These are phyloP conservation scores for Ancistrus triradiatus DNA, from an alignment of 2,113 vertebrate species.

Conservation along the genomic window DNA sequence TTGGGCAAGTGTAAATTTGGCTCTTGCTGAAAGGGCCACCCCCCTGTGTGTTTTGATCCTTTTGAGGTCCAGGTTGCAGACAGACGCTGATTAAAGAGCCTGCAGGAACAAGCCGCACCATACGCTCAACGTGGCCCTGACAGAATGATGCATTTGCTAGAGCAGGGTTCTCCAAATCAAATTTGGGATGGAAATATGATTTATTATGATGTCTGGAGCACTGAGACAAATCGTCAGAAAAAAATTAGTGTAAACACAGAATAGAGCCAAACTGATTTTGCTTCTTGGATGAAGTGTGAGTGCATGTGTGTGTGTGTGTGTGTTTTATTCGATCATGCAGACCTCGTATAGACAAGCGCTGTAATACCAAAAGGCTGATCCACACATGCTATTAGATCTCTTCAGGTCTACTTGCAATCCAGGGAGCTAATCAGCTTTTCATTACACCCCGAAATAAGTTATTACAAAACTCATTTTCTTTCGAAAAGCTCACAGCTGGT, in stretches of 20 bases:
- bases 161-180: constrained; percentile 26
- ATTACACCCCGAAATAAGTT: constrained; percentile 55
- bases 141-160: constrained; percentile 25
- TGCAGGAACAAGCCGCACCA: constrained; percentile 1
- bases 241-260: constrained; percentile 29
- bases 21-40: constrained; percentile 33
- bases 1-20: constrained; percentile 50
- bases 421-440: constrained; percentile 41
- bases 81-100: constrained; percentile 21
- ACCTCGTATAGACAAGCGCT: constrained; percentile 10
- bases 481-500: constrained; percentile 47
- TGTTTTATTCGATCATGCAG: constrained; percentile 8
- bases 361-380: constrained; percentile 13
- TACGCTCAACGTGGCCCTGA: neutral
- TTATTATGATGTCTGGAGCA: constrained; percentile 14
- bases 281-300: constrained; percentile 10
- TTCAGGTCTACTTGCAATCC: constrained; percentile 9
- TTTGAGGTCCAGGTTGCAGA: constrained; percentile 42
- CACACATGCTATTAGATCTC: neutral
- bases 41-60: constrained; percentile 52
- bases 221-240: constrained; percentile 17
- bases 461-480: constrained; percentile 56
- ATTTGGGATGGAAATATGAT: constrained; percentile 32
- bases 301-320: neutral
- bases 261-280: constrained; percentile 17